Conservation (phyloP, 2,888 invertebrate genomes). For the Nomada ruficornis region DNA sequence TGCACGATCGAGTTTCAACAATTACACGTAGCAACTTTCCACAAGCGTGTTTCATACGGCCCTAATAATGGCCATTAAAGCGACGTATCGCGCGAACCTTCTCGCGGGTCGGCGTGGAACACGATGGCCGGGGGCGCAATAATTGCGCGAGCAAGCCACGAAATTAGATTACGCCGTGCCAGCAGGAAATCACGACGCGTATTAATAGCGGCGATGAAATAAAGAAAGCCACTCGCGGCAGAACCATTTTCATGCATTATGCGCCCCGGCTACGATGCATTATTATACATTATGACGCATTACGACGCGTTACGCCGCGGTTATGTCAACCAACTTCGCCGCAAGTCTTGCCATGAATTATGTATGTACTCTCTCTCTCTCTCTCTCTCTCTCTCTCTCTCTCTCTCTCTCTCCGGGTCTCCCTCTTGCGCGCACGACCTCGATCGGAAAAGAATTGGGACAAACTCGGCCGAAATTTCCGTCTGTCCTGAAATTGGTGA, state of each 20-base stretch:
- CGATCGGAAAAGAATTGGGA: not conserved
- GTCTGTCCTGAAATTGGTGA: not conserved
- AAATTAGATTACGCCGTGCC: slow-evolving; percentile 62
- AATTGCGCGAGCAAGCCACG: slow-evolving; percentile 60
- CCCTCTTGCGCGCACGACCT: not conserved
- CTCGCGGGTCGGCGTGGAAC: slow-evolving; percentile 9
- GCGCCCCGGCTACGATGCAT: slow-evolving; percentile 61
- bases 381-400: not conserved
- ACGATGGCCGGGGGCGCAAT: slow-evolving; percentile 22
- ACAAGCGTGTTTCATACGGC: slow-evolving; percentile 12
- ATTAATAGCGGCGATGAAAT: slow-evolving; percentile 64
- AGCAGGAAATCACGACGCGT: slow-evolving; percentile 62
- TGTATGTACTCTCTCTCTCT: slow-evolving; percentile 2
- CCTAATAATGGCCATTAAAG: slow-evolving; percentile 44
- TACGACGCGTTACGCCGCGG: slow-evolving; percentile 60
- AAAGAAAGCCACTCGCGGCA: slow-evolving; percentile 61
- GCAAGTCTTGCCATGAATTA: slow-evolving; percentile 29
- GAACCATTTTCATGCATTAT: slow-evolving; percentile 66
- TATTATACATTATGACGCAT: slow-evolving; percentile 68
- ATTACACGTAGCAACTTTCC: slow-evolving; percentile 5
- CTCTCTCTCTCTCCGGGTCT: not conserved
- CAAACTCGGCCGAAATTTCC: not conserved
- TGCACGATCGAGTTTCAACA: slow-evolving; percentile 4
- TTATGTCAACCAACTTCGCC: slow-evolving; percentile 40
- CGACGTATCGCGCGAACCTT: slow-evolving; percentile 46